These are phyloP conservation scores for Euleptes europaea DNA, from an alignment of 2,113 vertebrate species.

Conservation along the genomic window DNA sequence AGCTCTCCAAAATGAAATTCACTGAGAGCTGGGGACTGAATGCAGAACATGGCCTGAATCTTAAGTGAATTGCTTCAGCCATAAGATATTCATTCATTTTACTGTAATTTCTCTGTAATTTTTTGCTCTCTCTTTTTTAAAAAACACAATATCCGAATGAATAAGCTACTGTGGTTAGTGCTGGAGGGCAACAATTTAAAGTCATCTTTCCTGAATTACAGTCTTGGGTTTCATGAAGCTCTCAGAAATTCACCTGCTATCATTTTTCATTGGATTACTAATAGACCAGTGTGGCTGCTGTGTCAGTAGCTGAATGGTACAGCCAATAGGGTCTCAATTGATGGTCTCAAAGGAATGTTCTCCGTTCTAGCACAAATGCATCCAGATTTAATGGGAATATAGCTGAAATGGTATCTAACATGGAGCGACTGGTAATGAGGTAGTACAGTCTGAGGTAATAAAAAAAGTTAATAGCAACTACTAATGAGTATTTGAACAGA, in stretches of 20 bases:
- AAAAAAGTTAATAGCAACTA: neutral
- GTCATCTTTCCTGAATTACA: neutral
- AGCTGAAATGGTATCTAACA: neutral
- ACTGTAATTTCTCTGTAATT: neutral
- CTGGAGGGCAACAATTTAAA: neutral
- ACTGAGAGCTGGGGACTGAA: neutral
- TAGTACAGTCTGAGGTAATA: neutral
- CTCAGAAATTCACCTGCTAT: neutral
- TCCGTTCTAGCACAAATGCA: neutral
- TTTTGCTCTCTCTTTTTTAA: neutral
- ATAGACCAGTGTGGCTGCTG: neutral
- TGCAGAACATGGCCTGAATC: neutral
- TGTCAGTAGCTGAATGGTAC: neutral
- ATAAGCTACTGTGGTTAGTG: neutral
- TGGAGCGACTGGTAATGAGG: neutral
- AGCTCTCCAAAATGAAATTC: neutral
- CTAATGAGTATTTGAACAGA: constrained; percentile 1
- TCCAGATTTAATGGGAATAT: neutral
- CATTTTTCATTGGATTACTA: neutral
- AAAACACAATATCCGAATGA: neutral
- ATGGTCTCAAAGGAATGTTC: neutral
- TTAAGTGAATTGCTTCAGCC: neutral
- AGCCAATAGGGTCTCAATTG: neutral
- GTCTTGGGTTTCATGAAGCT: neutral
- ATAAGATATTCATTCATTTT: neutral